Conservation (phyloP, 2,797 vertebrate species). For the Knipowitschia caucasica region DNA sequence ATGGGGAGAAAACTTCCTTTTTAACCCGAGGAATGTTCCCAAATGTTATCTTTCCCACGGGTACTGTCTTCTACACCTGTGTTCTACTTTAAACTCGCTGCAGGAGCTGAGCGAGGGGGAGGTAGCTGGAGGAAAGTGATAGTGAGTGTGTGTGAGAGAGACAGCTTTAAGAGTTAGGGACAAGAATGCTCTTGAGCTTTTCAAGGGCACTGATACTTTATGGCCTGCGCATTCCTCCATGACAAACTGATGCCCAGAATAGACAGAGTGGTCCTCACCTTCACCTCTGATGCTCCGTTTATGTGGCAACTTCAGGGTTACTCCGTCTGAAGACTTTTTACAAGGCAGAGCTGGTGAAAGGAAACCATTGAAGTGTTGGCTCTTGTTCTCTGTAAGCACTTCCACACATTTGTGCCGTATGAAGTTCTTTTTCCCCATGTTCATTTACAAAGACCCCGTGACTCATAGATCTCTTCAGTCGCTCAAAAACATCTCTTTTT, state of each 20-base stretch:
- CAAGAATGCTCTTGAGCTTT: slow-evolving; percentile 62
- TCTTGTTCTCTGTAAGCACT: slow-evolving; percentile 58
- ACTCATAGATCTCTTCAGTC: slow-evolving; percentile 38
- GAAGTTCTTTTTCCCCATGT: slow-evolving; percentile 50
- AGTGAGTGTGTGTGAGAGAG: slow-evolving; percentile 50
- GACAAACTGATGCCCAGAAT: slow-evolving; percentile 68
- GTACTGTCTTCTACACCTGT: slow-evolving; percentile 60
- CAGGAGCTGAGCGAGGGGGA: slow-evolving; percentile 40
- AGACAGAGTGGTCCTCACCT: slow-evolving; percentile 58
- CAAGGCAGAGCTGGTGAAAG: slow-evolving; percentile 55
- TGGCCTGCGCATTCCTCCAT: slow-evolving; percentile 66
- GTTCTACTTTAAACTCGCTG: slow-evolving; percentile 58
- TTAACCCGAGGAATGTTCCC: slow-evolving; percentile 58
- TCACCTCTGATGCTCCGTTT: slow-evolving; percentile 52
- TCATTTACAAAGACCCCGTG: slow-evolving; percentile 64
- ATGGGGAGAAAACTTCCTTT: slow-evolving; percentile 38
- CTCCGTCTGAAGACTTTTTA: slow-evolving; percentile 41
- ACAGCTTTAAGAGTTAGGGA: slow-evolving; percentile 60
- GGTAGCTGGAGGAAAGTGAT: slow-evolving; percentile 46
- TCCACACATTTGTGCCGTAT: slow-evolving; percentile 71
- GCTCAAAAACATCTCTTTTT: slow-evolving; percentile 49
- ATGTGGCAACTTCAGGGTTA: slow-evolving; percentile 63
- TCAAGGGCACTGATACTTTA: slow-evolving; percentile 73
- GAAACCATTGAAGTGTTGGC: slow-evolving; percentile 22
- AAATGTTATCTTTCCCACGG: slow-evolving; percentile 61